A percentile compares a stretch with the other conserved stretches of the same genome.
Conservation (phyloP, 2,888 invertebrate species). For the Chouioia cunea region DNA sequence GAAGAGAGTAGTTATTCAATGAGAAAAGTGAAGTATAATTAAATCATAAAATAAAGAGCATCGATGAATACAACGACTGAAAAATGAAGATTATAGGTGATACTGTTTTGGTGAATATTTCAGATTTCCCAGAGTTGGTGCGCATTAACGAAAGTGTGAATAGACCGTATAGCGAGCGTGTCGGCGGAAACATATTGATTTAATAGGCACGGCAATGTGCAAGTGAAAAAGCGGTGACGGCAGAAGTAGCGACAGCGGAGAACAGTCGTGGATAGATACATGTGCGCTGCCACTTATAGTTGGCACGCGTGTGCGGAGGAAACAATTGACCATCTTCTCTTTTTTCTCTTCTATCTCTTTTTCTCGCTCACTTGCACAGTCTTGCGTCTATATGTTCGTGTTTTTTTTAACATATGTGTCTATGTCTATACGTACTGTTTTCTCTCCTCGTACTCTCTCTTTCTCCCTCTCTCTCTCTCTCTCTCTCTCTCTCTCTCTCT, state of each 20-base stretch:
- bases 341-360: slow-evolving; percentile 45
- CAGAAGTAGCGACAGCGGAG: neutral
- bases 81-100: no score
- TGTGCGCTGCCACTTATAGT: slow-evolving; percentile 56
- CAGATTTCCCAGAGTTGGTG: no score
- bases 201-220: slow-evolving; percentile 66
- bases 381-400: neutral
- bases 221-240: slow-evolving; percentile 44
- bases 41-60: no score
- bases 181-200: slow-evolving; percentile 65
- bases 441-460: slow-evolving; percentile 17
- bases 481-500: slow-evolving; percentile 46
- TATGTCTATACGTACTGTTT: neutral
- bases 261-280: slow-evolving; percentile 58
- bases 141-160: slow-evolving; percentile 65
- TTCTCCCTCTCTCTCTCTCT: slow-evolving; percentile 31
- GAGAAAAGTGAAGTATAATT: no score
- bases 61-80: no score
- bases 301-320: slow-evolving; percentile 67
- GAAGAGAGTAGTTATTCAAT: no score
- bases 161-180: slow-evolving; percentile 52
- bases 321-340: slow-evolving; percentile 63
- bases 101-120: no score
- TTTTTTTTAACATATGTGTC: neutral
- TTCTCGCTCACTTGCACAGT: slow-evolving; percentile 17